Evolutionary conservation across 23 tunicate genomes (phyloP), one percentile per base, ranked within the genome.

Genomic region (Ascidia mentula): DNA sequence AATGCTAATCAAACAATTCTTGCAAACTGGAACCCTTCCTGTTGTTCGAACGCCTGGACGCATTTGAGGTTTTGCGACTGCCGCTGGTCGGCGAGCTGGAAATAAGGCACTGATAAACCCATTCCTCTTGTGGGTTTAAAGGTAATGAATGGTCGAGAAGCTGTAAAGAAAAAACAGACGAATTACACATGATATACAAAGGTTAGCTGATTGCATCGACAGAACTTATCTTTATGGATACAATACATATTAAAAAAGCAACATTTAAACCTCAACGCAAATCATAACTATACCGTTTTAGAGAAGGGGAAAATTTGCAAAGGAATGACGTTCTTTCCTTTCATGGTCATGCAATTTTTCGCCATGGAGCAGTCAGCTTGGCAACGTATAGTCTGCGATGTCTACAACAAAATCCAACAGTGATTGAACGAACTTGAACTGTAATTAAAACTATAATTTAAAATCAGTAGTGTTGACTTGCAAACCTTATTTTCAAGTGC

Each of bases 111-210:
- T 70, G 31, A 7, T 40, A 72, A 40, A 40, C 17, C 85, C 85
- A 81, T 34, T 81, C 76, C 18, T 81, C 37, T 40, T 28, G n/a
- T n/a, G n/a, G 77, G 42, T 72, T 76, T 28, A 31, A 38, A 0
- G 85, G 71, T 78, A 81, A 71, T 12, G 72, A 31, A 31, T 81
- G 85, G 31, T 81, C 85, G 0, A 81, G 39, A 42, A 81, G 78
- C 69, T 39, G 37, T 22, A 71, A 38, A 33, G 13, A 26, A 53
- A 6, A 53, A 5, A 5, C 65, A 5, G 12, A 28, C 65, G 65
- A 26, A 53, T 5, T 53, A 6, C 65, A 53, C 22, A 53, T 3
- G 24, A 9, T 6, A 53, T 53, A 5, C 24, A 53, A 42, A 53
- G 2, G 24, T 5, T 9, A 5, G 24, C 65, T 9, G 65, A 53